Evolutionary conservation across 2,113 vertebrate species (phyloP), one percentile per base, ranked within the genome.

Genomic region (Pollachius pollachius): DNA sequence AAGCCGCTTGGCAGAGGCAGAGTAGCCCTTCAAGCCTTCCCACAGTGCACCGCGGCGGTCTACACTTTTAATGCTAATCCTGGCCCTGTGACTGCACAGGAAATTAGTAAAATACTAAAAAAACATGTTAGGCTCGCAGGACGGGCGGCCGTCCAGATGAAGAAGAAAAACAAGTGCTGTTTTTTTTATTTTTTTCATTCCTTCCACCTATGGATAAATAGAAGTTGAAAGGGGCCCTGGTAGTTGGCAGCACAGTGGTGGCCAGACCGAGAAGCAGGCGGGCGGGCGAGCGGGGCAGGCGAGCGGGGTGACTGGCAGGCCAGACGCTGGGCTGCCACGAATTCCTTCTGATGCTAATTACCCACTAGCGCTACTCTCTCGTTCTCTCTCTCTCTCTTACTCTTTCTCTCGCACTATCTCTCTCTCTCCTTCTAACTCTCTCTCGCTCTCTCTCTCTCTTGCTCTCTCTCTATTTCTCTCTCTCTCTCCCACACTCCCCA

Each of bases 341-440:
- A 62, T 62, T 80, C 65, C 81, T 79, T 83, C 85, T 88, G 83
- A 87, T 72, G 83, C 78, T 88, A 85, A 89, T 90, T 85, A 88
- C 81, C 81, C 79, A 71, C 82, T 62, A 59, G 80, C 13, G 73
- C 69, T 1, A 1, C 41, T 11, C 41, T 30, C 30, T 30, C 30
- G 3, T 6, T 76, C 69, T 74, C 74, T 78, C n/a, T 69, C 0
- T 9, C 30, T 6, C 30, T 30, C 30, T 6, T 3, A 4, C 30
- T 30, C 30, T 30, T 6, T 30, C 30, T 30, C 30, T 30, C 30
- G 1, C 30, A 0, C 30, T n/a, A n/a, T n/a, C 77, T 67, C 73
- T 72, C 77, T 12, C 41, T 48, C 41, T 48, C 69, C 73, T 72
- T 78, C 18, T 69, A 0, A 9, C 7, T 48, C 41, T 48, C 9